Evolutionary conservation across 2,113 vertebrate species (phyloP), one percentile per base, ranked within the genome.

Genomic region (Pandion haliaetus): DNA sequence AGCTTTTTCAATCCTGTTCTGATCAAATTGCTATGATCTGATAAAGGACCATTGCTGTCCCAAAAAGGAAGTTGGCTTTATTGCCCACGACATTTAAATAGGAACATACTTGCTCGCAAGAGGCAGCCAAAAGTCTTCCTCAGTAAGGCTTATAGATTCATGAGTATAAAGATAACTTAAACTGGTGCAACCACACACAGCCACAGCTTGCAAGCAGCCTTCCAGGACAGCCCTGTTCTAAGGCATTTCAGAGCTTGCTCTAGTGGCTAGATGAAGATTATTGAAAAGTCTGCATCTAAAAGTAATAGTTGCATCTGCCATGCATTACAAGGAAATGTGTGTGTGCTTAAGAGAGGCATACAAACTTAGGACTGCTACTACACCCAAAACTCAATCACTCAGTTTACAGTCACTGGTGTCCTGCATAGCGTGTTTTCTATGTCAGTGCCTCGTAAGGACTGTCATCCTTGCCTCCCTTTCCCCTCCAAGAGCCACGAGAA

Each of bases 61-160:
- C 73, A 71, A 44, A 49, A 92, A 72, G 63, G 90, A 96, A 78
- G 40, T 5, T 90, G 86, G 45, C 88, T 83, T 93, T 83, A 88
- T 40, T n/a, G 23, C 32, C 67, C 47, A 67, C 63, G 80, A 82
- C 34, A 88, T 69, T 95, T 76, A 95, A 94, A 93, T 29, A 90
- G 69, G 62, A 74, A 88, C 7, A 55, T 32, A 82, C 50, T 93
- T 86, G 88, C 63, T 92, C 63, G n/a, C 72, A 91, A 88, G 80
- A 86, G 71, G 83, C 92, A 93, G 80, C 38, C 72, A 93, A 74
- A 92, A 86, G 82, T 78, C 92, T 71, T n/a, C 77, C 63, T 84
- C 82, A 79, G 8, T 36, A 92, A 92, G 61, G 49, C 59, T 96
- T 90, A 88, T 23, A 83, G 71, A 83, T 62, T 90, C 82, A n/a